Evolutionary conservation across 1,140 invertebrate genomes (phyloP), one percentile per base, ranked within the genome.

Genomic region (Steinernema khuongi): DNA sequence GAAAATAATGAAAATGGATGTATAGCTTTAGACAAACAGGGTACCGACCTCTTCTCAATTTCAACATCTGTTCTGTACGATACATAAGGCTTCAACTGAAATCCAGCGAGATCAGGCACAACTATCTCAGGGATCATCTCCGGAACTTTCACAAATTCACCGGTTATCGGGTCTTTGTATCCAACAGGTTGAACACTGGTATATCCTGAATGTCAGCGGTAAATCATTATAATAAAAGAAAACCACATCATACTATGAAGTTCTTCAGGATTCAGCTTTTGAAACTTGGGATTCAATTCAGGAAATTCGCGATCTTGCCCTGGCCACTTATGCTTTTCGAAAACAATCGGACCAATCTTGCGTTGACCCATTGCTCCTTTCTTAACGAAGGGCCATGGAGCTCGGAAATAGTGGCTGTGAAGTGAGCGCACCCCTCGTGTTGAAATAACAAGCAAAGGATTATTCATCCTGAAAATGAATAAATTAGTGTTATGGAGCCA

Each of bases 91-190:
- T 94, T 95, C 29, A 97, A 87, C 87, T 90, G 85, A 68, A 89
- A 90, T 76, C 88, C 90, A 78, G 89, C 90, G 1, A 97, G 86
- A 85, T 96, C 90, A 0, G 95, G 95, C 19, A 97, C 94, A 75
- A 97, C 90, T 18, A 97, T 82, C 85, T 96, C 91, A 14, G 94
- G 93, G 76, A 94, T 90, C 90, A 91, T 93, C 89, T 97, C 94
- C n/a, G 91, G 90, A 19, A 96, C 81, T 44, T 80, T 75, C 1
- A 90, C 86, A 85, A 89, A 92, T 19, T 89, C 88, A 50, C 89
- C 86, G 26, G 77, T 85, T 1, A 44, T 68, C 17, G 76, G 73
- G 71, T 85, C 82, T 2, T 70, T 67, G 67, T 74, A 85, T 68
- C 83, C 83, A 17, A 79, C 74, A 11, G 66, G 68, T 71, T 79